phyloP scores from a whole-genome alignment of 2,797 vertebrate genomes.

The Anisognathus igniventris region DNA sequence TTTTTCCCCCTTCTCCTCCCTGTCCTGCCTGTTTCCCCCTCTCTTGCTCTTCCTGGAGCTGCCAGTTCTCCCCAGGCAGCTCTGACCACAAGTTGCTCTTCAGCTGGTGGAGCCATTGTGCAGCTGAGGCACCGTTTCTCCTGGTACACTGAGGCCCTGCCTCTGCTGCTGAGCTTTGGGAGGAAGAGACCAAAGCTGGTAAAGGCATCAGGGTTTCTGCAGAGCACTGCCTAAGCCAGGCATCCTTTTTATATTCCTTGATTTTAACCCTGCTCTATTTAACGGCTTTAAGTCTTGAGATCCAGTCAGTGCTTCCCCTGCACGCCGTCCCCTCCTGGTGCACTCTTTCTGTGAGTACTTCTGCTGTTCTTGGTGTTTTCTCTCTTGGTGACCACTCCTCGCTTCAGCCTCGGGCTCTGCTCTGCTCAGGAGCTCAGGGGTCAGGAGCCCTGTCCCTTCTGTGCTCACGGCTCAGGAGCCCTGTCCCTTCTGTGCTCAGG shows the following conservation, averaged over 20 bases:
- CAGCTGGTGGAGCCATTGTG: background rate
- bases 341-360: conserved; percentile 3
- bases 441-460: background rate
- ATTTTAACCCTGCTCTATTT: conserved; percentile 22
- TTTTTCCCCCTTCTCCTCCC: background rate
- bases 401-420: background rate
- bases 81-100: background rate
- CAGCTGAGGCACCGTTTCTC: background rate
- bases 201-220: conserved; percentile 8
- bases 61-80: background rate
- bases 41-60: background rate
- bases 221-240: conserved; percentile 13
- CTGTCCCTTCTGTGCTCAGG: background rate
- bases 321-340: background rate
- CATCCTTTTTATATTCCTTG: conserved; percentile 6
- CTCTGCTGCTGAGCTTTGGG: conserved; percentile 14
- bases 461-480: background rate
- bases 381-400: background rate
- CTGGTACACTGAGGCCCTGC: conserved; percentile 14
- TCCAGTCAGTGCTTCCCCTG: background rate
- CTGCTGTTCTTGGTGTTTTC: background rate
- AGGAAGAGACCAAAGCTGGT: conserved; percentile 26
- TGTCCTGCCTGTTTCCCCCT: background rate
- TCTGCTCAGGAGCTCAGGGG: background rate
- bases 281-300: conserved; percentile 26